Evolutionary conservation across 2,113 vertebrate genomes (phyloP), one percentile per base, ranked within the genome.

Genomic region (Colinus virginianus): DNA sequence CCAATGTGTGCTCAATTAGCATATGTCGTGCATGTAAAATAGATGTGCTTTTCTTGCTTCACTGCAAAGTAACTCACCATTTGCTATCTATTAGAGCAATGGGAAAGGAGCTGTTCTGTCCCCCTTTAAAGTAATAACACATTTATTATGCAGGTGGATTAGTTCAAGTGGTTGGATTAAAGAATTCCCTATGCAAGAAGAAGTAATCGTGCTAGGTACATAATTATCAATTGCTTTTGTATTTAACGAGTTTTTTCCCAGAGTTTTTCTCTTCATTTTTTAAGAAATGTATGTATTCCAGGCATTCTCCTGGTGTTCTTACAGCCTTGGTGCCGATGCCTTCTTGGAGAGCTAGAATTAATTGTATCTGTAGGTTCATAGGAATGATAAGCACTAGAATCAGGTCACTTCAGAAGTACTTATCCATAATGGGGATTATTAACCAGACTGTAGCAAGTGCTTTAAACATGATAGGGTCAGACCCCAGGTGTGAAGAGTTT

Each of bases 181-280:
- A 74, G 58, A 68, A 76, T n/a, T n/a, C 55, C 90, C 72, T 76
- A 42, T 74, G 32, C 81, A 58, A 58, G 49, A 61, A 84, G 81
- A 78, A 88, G 64, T 72, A 85, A 90, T 49, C 16, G 11, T 48
- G 30, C 15, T 14, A 70, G 32, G 34, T 36, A 64, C 7, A 7
- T 34, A 67, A 86, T 91, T 87, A 82, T n/a, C 46, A 82, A 11
- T 64, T 82, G 40, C 58, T 84, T 92, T 82, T 85, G 67, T 83
- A 94, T 94, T 88, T 59, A 87, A 79, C 78, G 6, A 69, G 43
- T 72, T 66, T 78, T 78, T 83, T 64, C 51, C 34, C 21, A 66
- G n/a, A 55, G 17, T 6, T 45, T 93, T 72, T 76, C 49, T 36
- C 72, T 83, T 82, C 43, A 5, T 32, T 25, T 42, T 56, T 56